A percentile compares a stretch with the other conserved stretches of the same genome.
Conservation (phyloP, 1,140 invertebrate species). For the Anthonomus grandis region DNA sequence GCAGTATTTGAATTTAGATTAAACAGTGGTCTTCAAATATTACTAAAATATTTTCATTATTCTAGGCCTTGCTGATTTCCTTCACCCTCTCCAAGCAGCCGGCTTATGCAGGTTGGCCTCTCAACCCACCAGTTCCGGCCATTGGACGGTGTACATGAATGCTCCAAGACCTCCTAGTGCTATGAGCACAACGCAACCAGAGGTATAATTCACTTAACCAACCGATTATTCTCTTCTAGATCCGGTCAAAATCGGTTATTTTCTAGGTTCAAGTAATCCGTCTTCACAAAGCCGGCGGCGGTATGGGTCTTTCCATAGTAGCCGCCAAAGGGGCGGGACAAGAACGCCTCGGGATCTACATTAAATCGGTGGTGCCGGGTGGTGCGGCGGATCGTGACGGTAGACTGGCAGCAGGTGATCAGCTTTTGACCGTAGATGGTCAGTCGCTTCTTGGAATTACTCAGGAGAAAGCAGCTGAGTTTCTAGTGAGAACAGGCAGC, state of each 20-base stretch:
- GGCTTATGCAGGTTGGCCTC: constrained; percentile 85
- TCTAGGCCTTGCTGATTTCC: constrained; percentile 74
- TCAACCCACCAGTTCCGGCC: constrained; percentile 85
- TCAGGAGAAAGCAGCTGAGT: constrained; percentile 95
- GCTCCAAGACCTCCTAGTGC: constrained; percentile 55
- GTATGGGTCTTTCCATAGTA: constrained; percentile 91
- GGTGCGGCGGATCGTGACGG: constrained; percentile 95
- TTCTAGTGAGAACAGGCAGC: constrained; percentile 89
- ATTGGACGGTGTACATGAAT: constrained; percentile 93
- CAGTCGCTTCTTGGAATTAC: constrained; percentile 91
- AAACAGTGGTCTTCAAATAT: too few relatives aligned
- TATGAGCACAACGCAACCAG: constrained; percentile 45
- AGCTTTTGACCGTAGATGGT: constrained; percentile 94
- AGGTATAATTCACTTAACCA: too few relatives aligned
- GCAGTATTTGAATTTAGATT: too few relatives aligned
- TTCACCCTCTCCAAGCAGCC: constrained; percentile 80
- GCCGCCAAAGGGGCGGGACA: constrained; percentile 91
- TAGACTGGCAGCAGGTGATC: constrained; percentile 89
- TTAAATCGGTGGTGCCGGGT: constrained; percentile 94
- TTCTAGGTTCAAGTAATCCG: constrained; percentile 78
- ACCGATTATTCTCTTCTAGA: neutral
- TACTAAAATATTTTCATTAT: too few relatives aligned
- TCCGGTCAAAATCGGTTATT: neutral
- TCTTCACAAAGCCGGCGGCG: constrained; percentile 85
- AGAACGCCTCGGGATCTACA: constrained; percentile 91